Conservation (phyloP, 2,888 invertebrate genomes). For the Ornithoptera priamus region DNA sequence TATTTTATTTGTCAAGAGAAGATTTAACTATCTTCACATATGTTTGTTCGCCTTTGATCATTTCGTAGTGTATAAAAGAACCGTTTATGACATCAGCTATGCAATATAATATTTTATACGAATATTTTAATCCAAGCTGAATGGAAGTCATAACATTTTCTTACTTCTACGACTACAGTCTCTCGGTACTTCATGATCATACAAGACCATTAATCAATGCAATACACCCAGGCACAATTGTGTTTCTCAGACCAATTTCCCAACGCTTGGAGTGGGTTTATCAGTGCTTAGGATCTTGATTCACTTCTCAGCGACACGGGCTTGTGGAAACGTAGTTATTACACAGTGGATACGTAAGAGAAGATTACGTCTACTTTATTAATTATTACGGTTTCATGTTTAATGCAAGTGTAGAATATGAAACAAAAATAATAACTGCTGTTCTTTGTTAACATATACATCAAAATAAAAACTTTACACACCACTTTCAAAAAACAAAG, state of each 20-base stretch:
- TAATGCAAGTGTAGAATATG: background rate
- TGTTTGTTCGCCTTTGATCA: no score
- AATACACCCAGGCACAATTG: slow-evolving; percentile 19
- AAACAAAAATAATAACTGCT: background rate
- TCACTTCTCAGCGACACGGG: slow-evolving; percentile 19
- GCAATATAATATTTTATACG: no score
- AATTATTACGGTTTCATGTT: background rate
- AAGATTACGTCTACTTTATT: slow-evolving; percentile 4
- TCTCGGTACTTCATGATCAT: background rate
- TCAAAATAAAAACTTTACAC: background rate
- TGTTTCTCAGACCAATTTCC: slow-evolving; percentile 26
- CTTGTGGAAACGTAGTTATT: slow-evolving; percentile 12
- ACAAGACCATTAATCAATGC: slow-evolving; percentile 3
- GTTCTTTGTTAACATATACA: no score
- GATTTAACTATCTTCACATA: no score
- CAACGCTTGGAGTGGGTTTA: slow-evolving; percentile 14
- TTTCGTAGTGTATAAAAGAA: no score
- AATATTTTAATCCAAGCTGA: background rate
- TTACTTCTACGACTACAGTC: background rate
- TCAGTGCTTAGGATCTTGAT: slow-evolving; percentile 20
- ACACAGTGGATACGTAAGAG: slow-evolving; percentile 7
- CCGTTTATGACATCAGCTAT: no score
- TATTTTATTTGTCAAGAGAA: no score
- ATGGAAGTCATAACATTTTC: background rate
- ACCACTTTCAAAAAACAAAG: background rate